phyloP scores from a whole-genome alignment of 2,113 vertebrate species.

The Ophthalmolycus amberensis region DNA sequence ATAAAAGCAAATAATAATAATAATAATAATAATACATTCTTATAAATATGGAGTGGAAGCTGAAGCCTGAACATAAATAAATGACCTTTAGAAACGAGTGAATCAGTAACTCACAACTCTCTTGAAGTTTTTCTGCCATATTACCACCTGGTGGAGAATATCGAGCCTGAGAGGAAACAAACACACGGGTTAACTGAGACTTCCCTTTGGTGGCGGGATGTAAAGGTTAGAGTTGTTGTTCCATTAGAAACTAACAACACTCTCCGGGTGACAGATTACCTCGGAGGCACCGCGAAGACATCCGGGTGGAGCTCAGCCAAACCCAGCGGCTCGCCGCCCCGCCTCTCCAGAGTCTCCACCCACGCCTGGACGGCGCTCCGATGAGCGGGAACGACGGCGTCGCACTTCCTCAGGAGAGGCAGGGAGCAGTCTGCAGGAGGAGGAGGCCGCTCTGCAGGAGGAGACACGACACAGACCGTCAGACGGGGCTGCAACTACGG shows the following conservation, averaged over 20 bases:
- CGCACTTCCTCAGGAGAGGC: constrained; percentile 85
- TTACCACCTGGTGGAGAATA: constrained; percentile 86
- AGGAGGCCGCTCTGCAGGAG: constrained; percentile 63
- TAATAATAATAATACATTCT: too few species aligned
- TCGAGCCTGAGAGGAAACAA: constrained; percentile 82
- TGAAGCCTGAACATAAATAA: too few species aligned
- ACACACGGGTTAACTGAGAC: background rate
- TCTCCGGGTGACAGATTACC: constrained; percentile 72
- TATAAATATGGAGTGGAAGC: too few species aligned
- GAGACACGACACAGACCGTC: background rate
- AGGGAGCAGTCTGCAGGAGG: constrained; percentile 66
- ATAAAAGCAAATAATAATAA: too few species aligned
- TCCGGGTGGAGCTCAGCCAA: constrained; percentile 90
- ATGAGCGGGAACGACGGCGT: constrained; percentile 75
- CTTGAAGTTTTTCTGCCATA: constrained; percentile 91
- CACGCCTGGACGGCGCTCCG: constrained; percentile 83
- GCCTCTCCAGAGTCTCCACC: constrained; percentile 85
- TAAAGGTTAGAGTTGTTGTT: background rate
- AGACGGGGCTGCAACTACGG: background rate
- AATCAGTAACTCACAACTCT: constrained; percentile 86
- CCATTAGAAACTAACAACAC: background rate
- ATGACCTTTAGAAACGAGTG: background rate
- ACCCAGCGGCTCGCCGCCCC: constrained; percentile 80
- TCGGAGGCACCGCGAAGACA: constrained; percentile 87
- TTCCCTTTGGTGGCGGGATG: background rate